Evolutionary conservation across 1,140 invertebrate species (phyloP), one percentile per base, ranked within the genome.

Genomic region (Tetramorium alpestre): DNA sequence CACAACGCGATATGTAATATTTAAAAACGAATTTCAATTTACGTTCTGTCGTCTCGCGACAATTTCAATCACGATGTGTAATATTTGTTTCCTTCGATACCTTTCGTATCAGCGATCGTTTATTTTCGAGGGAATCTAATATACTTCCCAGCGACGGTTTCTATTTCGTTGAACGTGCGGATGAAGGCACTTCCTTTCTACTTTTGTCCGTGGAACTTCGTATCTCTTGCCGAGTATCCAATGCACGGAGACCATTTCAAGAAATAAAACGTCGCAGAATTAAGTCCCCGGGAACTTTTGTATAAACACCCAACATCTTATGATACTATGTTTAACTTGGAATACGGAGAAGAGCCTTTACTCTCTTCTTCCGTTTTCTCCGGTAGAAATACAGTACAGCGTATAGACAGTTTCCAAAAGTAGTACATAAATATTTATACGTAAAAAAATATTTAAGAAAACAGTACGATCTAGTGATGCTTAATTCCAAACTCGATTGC

Each of bases 261-360:
- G 67, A 73, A 82, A 62, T 73, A 84, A 84, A 62, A 84, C 44
- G 41, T 84, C 28, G 38, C n/a, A 49, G 69, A 84, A 60, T 84
- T 73, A 84, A 84, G 54, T 84, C 54, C 13, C 41, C n/a, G 69
- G 41, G 28, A 84, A 84, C 80, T 84, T 75, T 54, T 84, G 10
- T 73, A 75, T 84, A 84, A 84, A 73, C 69, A 84, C 25, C 56
- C 41, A 73, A 73, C 69, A 75, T 84, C 44, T 84, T 84, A 84
- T 18, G 69, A 73, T 75, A 60, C 80, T 84, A 51, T 49, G 25
- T 84, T 84, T 84, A 73, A 60, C 54, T 73, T 47, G 65, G 22
- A 16, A 44, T 25, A 33, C 49, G 33, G 7, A 56, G 65, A 81
- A 82, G 51, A n/a, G 38, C 1, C 51, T 41, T 44, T 11, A 72